Percentiles rank a stretch among this genome's conserved stretches.
phyloP scores from a whole-genome alignment of 2,888 invertebrate species.

The Drosophila kambysellisi region DNA sequence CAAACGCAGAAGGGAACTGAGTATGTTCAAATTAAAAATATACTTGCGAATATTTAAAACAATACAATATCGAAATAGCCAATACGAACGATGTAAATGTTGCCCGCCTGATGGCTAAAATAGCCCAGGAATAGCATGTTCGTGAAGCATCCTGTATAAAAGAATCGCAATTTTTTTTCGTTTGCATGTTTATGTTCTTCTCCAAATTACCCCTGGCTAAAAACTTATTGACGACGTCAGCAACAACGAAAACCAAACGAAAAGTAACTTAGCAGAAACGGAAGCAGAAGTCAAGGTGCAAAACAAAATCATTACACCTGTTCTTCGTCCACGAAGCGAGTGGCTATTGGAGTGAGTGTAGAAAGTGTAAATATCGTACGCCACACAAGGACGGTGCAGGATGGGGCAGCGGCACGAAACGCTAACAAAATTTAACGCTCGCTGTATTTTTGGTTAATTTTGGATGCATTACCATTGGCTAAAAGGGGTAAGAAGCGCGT shows the following conservation, averaged over 20 bases:
- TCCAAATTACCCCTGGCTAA: conserved; percentile 65
- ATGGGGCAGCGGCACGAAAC: conserved; percentile 15
- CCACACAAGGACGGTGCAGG: conserved; percentile 17
- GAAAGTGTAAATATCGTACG: conserved; percentile 71
- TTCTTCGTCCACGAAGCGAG: conserved; percentile 52
- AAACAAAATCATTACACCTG: conserved; percentile 81
- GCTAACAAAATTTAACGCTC: conserved; percentile 48
- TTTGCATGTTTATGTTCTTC: conserved; percentile 1
- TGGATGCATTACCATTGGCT: conserved; percentile 31
- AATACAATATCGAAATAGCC: conserved; percentile 16
- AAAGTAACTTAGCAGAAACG: conserved; percentile 41
- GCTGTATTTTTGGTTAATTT: conserved; percentile 49
- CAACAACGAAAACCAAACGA: conserved; percentile 26
- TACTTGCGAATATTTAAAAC: background rate
- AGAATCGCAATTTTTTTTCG: conserved; percentile 8
- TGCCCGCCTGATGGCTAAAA: conserved; percentile 13
- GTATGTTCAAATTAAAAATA: conserved; percentile 21
- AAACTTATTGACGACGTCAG: conserved; percentile 55
- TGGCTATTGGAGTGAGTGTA: conserved; percentile 40
- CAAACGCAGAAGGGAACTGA: conserved; percentile 39
- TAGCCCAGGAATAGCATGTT: background rate
- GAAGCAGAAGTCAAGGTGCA: conserved; percentile 79
- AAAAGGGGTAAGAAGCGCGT: conserved; percentile 36
- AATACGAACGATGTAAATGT: conserved; percentile 13
- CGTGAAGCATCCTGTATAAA: conserved; percentile 58